A percentile compares a stretch with the other conserved stretches of the same genome.
phyloP scores from a whole-genome alignment of 2,888 invertebrate genomes.

The Lingula anatina region DNA sequence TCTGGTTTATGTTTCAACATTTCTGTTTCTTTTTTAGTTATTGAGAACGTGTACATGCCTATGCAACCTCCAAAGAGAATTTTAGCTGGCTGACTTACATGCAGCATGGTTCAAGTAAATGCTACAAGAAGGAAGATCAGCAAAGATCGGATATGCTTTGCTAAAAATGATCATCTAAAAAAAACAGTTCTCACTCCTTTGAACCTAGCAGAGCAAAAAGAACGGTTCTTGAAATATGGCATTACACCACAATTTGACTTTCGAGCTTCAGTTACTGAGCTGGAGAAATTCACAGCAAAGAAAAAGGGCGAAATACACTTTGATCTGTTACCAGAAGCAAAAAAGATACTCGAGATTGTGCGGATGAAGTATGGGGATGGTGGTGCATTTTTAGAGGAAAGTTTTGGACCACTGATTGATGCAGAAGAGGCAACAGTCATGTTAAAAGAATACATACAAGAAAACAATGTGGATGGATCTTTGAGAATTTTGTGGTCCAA shows the following conservation, averaged over 20 bases:
- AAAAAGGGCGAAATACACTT: constrained; percentile 35
- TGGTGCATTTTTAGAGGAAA: constrained; percentile 28
- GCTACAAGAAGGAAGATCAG: too few relatives aligned
- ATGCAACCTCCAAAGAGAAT: too few relatives aligned
- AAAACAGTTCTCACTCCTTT: too few relatives aligned
- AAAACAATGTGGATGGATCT: constrained; percentile 38
- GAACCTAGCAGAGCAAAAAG: constrained; percentile 43
- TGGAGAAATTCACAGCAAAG: constrained; percentile 26
- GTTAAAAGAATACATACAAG: constrained; percentile 37
- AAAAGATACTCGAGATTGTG: constrained; percentile 34
- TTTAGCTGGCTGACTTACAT: too few relatives aligned
- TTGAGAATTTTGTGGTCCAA: constrained; percentile 42
- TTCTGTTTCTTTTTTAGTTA: too few relatives aligned
- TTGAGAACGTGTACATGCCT: too few relatives aligned
- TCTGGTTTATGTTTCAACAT: too few relatives aligned
- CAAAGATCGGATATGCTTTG: too few relatives aligned
- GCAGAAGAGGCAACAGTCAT: constrained; percentile 34
- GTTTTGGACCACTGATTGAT: constrained; percentile 32
- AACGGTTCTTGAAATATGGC: constrained; percentile 37
- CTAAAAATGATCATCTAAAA: too few relatives aligned
- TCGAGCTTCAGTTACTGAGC: constrained; percentile 22
- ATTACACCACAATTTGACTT: constrained; percentile 35
- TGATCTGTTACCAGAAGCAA: constrained; percentile 36
- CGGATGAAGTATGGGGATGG: constrained; percentile 37
- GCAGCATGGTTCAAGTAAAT: too few relatives aligned